A percentile compares a stretch with the other conserved stretches of the same genome.
phyloP scores from a whole-genome alignment of 2,888 invertebrate species.

The Apamea epomidion region DNA sequence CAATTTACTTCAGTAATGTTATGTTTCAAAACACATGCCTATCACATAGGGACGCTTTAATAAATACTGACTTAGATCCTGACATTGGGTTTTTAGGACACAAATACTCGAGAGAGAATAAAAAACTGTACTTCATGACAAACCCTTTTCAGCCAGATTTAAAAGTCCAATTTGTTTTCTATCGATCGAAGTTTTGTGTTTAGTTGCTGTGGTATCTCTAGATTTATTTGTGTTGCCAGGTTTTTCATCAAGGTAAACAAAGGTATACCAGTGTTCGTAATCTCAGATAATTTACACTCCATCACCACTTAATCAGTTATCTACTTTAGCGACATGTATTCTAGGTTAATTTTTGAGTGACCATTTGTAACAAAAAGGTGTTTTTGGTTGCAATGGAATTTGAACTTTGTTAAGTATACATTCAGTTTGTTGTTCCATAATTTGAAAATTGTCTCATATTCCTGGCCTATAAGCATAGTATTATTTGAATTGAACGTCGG shows the following conservation, averaged over 20 bases:
- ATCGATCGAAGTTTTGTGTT: background rate
- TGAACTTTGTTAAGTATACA: background rate
- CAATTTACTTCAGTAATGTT: background rate
- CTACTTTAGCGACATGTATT: background rate
- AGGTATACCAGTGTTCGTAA: background rate
- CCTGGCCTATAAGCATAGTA: background rate
- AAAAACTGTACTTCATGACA: background rate
- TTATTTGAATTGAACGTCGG: background rate
- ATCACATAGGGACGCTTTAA: background rate
- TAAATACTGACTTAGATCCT: background rate
- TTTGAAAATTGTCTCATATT: background rate
- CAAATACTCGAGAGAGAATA: background rate
- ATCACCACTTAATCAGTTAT: background rate
- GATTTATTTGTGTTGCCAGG: background rate
- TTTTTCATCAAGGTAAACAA: background rate
- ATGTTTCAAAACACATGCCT: background rate
- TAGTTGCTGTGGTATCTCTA: background rate
- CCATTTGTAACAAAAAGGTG: background rate
- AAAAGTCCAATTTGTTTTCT: constrained; percentile 4
- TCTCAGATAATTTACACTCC: no score
- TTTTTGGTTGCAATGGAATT: background rate
- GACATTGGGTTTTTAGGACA: background rate
- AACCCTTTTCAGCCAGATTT: constrained; percentile 19
- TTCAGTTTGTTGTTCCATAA: background rate
- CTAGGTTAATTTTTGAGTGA: background rate